Evolutionary conservation across 2,888 invertebrate genomes (phyloP).

Genomic region (Epinotia bilunana): DNA sequence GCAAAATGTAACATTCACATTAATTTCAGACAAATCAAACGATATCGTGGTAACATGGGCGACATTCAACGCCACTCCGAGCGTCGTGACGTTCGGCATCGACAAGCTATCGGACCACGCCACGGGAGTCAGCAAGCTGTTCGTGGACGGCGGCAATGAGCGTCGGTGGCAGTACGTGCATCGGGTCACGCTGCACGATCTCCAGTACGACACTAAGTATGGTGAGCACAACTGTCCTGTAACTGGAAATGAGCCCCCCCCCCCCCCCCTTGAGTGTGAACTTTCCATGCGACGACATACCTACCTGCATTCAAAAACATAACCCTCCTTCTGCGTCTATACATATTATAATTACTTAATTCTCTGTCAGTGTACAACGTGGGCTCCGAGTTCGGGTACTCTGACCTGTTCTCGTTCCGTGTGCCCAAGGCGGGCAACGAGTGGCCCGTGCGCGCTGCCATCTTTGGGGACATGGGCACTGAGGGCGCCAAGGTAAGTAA

Average conservation of each 20-base stretch:
- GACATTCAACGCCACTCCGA: conserved; percentile 88
- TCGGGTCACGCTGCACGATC: conserved; percentile 85
- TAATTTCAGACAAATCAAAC: conserved; percentile 83
- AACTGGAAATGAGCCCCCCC: too few species aligned
- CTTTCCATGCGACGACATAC: too few species aligned
- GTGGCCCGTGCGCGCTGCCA: conserved; percentile 92
- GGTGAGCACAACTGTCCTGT: conserved; percentile 63
- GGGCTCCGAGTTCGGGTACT: conserved; percentile 93
- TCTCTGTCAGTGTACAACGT: conserved; percentile 88
- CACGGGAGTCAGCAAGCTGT: conserved; percentile 84
- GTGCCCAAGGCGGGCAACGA: conserved; percentile 87
- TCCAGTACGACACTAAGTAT: conserved; percentile 87
- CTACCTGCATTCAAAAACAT: too few species aligned
- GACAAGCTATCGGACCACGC: conserved; percentile 82
- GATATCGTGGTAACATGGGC: conserved; percentile 94
- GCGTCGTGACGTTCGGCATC: conserved; percentile 90
- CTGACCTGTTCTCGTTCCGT: conserved; percentile 89
- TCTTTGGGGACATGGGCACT: conserved; percentile 98
- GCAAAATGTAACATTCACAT: background rate
- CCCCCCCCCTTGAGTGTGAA: too few species aligned
- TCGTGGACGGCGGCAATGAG: conserved; percentile 89
- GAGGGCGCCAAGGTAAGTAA: conserved; percentile 90
- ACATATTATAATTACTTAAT: too few species aligned
- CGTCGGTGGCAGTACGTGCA: conserved; percentile 90
- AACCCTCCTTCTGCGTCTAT: too few species aligned